Evolutionary conservation across 2,888 invertebrate genomes (phyloP), one percentile per base, ranked within the genome.

Genomic region (Hyppa rectilinea): DNA sequence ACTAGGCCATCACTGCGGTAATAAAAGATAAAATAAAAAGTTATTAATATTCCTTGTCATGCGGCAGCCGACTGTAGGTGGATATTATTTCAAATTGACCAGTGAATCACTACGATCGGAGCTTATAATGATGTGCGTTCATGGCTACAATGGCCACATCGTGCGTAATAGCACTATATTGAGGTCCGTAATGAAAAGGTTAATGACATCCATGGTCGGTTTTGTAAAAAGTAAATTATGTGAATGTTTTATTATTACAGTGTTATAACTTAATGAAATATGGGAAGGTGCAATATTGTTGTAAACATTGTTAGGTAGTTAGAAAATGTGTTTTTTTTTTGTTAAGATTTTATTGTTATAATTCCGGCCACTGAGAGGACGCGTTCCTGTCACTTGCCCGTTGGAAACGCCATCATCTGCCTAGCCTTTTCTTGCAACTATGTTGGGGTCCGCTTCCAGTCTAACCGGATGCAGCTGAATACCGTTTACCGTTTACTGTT

Each of bases 101-200:
- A 50, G 26, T 61, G 45, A 50, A 47, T 75, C 50, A 75, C 60
- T 50, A 38, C 40, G 29, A 23, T 47, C 34, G 40, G 17, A 17
- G 66, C 45, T 45, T 55, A 45, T 65, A 75, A 65, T 75, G 34
- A 65, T 40, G 55, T 65, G 66, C 67, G 50, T 43, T 47, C 60
- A 60, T 26, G 45, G 49, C 29, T 50, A 36, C 55, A 76, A 75
- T 56, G 45, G 59, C 49, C 55, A 55, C 50, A 47, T 66, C 67
- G 38, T 55, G 29, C 29, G 45, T 80, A 75, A 80, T 79, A 26
- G 40, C 31, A 59, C 80, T 49, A 64, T 75, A n/a, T 74, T 65
- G 58, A 49, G 58, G 49, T 49, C 26, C 31, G 26, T 43, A 64
- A 43, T 65, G 49, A 80, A 59, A 59, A 47, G 72, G 26, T 49